Evolutionary conservation across 2,888 invertebrate species (phyloP), one percentile per base, ranked within the genome.

Genomic region (Eupithecia pulchellata): DNA sequence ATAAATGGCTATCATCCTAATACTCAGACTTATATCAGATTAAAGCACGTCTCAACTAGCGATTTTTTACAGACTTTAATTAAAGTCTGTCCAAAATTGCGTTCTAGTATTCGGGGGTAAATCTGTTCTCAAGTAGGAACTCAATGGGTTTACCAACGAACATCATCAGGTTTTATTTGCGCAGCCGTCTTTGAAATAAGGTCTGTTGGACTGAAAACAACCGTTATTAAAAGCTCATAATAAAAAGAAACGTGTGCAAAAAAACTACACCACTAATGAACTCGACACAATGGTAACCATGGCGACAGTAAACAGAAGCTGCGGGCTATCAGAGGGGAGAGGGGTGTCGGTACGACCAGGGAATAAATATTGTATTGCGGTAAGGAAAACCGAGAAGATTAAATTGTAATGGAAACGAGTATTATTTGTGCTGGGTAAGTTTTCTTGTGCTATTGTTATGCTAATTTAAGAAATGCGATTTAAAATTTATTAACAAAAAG

Each of bases 241-340:
- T 52, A 52, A 25, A 47, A 52, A 52, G 25, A 52, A 52, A 52
- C 20, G 20, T 52, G 25, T 52, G 25, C 11, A 25, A 30, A n/a
- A 30, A 60, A 60, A 60, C 58, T 30, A 60, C 29, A n/a, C 20
- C 57, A 57, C 14, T 60, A 60, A 32, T 60, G 30, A 60, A 32
- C n/a, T n/a, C 58, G 30, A 32, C 58, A 60, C 58, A 29, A 20
- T 66, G 66, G 66, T 71, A 64, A 58, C 71, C 60, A 67, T 47
- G 71, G 63, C 32, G 64, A 66, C 63, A 34, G 58, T 57, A 64
- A 71, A 71, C 69, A 66, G 66, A 69, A 69, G 68, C 63, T 68
- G 68, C 66, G 69, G 66, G 63, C 30, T 62, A 55, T 47, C 34
- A 64, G 34, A 25, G 57, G 30, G n/a, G 0, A 29, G 30, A 17